These are phyloP conservation scores for Sebastes matsubarae DNA, from an alignment of 2,797 vertebrate species.

Conservation along the genomic window DNA sequence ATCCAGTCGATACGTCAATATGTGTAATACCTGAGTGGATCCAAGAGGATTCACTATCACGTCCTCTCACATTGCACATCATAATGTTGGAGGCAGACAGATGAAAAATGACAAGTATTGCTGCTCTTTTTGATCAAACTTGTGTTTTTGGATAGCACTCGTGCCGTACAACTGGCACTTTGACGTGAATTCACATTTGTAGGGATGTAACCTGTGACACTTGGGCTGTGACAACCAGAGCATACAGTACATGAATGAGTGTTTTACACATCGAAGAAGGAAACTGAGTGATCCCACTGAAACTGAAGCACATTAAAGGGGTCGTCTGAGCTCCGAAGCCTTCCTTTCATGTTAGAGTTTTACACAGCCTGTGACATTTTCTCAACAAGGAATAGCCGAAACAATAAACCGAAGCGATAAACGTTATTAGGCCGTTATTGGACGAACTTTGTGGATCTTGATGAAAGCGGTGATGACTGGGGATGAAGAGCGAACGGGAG, in stretches of 20 bases:
- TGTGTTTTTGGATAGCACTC: not conserved
- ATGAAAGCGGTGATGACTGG: constrained; percentile 54
- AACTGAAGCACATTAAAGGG: constrained; percentile 14
- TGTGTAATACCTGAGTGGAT: not conserved
- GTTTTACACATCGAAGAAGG: not conserved
- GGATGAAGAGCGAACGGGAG: constrained; percentile 45
- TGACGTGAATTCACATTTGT: not conserved
- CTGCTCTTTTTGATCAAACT: too few species aligned
- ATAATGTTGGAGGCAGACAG: not conserved
- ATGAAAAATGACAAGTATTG: too few species aligned
- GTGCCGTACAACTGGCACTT: not conserved
- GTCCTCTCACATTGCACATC: not conserved
- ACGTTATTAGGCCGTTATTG: constrained; percentile 36
- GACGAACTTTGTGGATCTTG: constrained; percentile 43
- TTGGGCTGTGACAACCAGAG: not conserved
- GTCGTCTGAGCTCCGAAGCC: not conserved
- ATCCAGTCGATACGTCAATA: not conserved
- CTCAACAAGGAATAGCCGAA: constrained; percentile 40
- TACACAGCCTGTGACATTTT: constrained; percentile 41
- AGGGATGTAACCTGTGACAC: not conserved
- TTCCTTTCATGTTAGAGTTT: constrained; percentile 37
- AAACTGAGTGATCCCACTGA: not conserved
- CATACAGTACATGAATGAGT: not conserved
- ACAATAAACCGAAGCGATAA: constrained; percentile 57
- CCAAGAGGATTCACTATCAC: not conserved